Evolutionary conservation across 92 coral and sea anemone species (phyloP).

Genomic region (Bergia sp.): DNA sequence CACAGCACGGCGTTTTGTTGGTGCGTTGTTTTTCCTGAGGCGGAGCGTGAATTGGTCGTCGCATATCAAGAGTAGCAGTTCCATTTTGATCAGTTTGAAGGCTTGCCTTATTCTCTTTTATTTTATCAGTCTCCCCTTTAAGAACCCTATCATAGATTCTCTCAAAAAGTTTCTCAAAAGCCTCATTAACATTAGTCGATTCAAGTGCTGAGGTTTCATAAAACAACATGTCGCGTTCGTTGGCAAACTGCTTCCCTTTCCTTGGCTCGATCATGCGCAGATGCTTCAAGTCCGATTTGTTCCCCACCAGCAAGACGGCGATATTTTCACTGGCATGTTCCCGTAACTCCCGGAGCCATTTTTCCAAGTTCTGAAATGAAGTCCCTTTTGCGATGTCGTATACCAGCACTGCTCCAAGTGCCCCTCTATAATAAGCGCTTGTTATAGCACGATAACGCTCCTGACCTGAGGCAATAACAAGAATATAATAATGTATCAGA

Average conservation of each 20-base stretch:
- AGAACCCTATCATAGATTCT: constrained; percentile 83
- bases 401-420: constrained; percentile 95
- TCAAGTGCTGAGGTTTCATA: constrained; percentile 96
- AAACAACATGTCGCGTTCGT: constrained; percentile 83
- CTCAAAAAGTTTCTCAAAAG: constrained; percentile 84
- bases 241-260: constrained; percentile 80
- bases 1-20: constrained; percentile 38
- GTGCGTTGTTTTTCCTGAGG: constrained; percentile 12
- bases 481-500: background rate
- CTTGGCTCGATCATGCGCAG: constrained; percentile 89
- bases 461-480: constrained; percentile 69
- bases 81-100: constrained; percentile 25
- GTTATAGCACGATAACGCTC: constrained; percentile 99
- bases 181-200: constrained; percentile 86
- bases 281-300: constrained; percentile 92
- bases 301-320: constrained; percentile 88
- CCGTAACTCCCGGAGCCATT: constrained; percentile 88
- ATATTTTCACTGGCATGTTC: constrained; percentile 80
- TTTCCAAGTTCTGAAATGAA: constrained; percentile 88
- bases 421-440: constrained; percentile 98
- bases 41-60: background rate
- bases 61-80: constrained; percentile 1
- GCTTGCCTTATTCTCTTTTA: constrained; percentile 34
- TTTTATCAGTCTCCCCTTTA: constrained; percentile 64
- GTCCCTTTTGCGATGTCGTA: constrained; percentile 96